Conservation (phyloP, 1,140 invertebrate species). For the Camponotus pennsylvanicus region DNA sequence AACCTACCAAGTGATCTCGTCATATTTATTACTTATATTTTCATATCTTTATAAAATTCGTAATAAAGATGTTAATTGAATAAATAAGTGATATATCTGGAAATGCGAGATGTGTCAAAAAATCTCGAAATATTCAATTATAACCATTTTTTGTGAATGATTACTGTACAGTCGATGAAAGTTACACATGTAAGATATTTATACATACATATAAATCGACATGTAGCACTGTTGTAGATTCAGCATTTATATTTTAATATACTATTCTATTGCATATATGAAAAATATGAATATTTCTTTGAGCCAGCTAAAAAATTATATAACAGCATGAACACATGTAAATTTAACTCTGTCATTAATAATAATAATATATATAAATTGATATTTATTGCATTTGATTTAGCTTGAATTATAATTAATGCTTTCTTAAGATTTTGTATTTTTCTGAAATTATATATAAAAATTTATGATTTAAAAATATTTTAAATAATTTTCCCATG, state of each 20-base stretch:
- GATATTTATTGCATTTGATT: neutral
- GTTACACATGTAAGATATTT: conserved; percentile 85
- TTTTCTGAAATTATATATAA: neutral
- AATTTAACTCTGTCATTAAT: neutral
- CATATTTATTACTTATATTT: neutral
- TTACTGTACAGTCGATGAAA: conserved; percentile 44
- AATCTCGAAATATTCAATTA: conserved; percentile 15
- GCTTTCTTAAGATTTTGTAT: neutral
- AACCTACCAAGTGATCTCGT: neutral
- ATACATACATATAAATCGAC: conserved; percentile 66
- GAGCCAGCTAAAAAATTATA: neutral
- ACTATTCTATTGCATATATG: conserved; percentile 68
- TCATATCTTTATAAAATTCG: neutral
- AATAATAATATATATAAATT: neutral
- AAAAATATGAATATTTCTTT: conserved; percentile 44
- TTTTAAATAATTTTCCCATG: neutral
- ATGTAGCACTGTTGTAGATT: conserved; percentile 75
- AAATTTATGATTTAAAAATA: neutral
- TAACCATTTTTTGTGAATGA: conserved; percentile 33
- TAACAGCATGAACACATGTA: neutral
- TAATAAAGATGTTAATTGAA: neutral
- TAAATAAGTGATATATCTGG: neutral
- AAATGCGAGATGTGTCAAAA: neutral
- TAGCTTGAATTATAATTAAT: neutral
- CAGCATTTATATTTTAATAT: conserved; percentile 84